A percentile compares a stretch with the other conserved stretches of the same genome.
phyloP scores from a whole-genome alignment of 2,113 vertebrate genomes.

The Cyanoliseus patagonus region DNA sequence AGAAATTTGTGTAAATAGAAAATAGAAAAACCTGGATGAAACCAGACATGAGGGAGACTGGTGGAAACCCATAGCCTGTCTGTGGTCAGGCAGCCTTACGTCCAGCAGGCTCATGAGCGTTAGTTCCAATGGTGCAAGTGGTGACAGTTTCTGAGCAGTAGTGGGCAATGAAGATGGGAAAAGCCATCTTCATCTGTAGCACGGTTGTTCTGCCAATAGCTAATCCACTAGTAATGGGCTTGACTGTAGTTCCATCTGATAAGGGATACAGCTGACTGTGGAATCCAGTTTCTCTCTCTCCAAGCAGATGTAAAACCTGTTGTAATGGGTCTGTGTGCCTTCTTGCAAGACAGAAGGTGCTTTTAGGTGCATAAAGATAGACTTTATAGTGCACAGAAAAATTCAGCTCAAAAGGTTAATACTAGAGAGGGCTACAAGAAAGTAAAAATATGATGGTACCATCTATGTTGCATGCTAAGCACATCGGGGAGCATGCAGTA shows the following conservation, averaged over 20 bases:
- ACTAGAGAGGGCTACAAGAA: not conserved
- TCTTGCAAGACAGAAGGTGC: not conserved
- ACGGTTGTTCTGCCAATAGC: not conserved
- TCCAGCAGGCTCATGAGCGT: not conserved
- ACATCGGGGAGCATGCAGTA: rapidly evolving
- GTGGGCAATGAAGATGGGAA: not conserved
- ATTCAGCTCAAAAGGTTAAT: not conserved
- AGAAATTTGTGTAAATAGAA: not conserved
- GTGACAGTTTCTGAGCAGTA: not conserved
- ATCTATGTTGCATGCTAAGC: not conserved
- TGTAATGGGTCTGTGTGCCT: not conserved
- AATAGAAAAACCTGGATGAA: not conserved
- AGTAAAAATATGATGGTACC: not conserved
- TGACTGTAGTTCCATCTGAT: not conserved
- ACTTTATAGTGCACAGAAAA: not conserved
- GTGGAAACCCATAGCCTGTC: not conserved
- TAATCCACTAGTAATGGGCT: not conserved
- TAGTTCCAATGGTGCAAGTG: not conserved
- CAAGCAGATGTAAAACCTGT: not conserved
- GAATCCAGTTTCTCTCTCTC: not conserved
- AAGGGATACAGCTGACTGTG: not conserved
- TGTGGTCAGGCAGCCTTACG: not conserved
- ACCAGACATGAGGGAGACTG: not conserved
- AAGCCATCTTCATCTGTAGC: not conserved
- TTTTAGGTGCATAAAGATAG: not conserved